Conservation (phyloP, 2,797 vertebrate genomes). For the Linurgus olivaceus region DNA sequence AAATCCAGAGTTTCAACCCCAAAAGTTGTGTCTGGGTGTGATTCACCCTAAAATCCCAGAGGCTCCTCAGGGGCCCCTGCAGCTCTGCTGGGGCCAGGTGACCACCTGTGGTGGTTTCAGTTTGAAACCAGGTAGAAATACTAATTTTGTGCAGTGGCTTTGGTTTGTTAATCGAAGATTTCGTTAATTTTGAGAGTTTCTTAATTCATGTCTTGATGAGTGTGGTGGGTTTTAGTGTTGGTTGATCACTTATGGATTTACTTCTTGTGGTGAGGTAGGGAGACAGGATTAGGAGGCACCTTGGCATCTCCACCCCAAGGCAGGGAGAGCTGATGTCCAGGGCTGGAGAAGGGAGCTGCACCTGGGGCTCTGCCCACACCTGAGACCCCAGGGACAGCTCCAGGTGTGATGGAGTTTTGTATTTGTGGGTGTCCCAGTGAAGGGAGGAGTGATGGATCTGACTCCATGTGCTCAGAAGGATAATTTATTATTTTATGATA, state of each 20-base stretch:
- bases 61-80: not conserved
- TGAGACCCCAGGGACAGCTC: not conserved
- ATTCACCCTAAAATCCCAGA: not conserved
- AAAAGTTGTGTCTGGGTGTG: not conserved
- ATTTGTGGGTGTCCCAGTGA: not conserved
- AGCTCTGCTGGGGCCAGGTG: not conserved
- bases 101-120: not conserved
- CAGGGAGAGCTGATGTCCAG: rapidly evolving
- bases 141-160: not conserved
- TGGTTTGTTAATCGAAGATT: not conserved
- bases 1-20: not conserved
- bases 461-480: not conserved
- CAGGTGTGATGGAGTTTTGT: not conserved
- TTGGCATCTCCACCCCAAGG: not conserved
- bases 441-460: not conserved
- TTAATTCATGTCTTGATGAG: not conserved
- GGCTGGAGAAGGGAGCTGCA: not conserved
- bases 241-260: not conserved
- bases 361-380: not conserved
- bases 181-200: not conserved
- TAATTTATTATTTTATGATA: not conserved
- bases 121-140: not conserved
- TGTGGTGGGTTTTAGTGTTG: not conserved
- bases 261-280: not conserved
- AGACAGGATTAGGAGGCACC: not conserved